Base-by-base conservation (phyloP, 2,797 vertebrate genomes). In the Fratercula arctica region DNA sequence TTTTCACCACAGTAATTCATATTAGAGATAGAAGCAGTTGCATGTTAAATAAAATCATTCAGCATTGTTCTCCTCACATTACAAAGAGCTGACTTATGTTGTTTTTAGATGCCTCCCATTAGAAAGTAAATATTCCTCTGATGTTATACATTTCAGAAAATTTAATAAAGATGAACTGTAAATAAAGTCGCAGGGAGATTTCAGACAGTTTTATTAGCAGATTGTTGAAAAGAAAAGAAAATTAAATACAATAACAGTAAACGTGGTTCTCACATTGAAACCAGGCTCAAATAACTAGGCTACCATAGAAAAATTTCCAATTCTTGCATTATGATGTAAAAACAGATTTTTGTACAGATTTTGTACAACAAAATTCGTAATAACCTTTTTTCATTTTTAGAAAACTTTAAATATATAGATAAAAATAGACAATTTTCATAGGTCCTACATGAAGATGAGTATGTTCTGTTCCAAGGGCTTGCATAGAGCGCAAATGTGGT, bases 331-430 rank as follows among this genome's bases (percentile, higher is more conserved):
- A 98, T 98, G 98, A 98, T 98, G 98, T 98, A 98, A 98, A 98
- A 98, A 98, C 98, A 98, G 98, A 98, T 98, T 98, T 98, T 98
- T 98, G 98, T 98, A 98, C 98, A 98, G 98, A 97, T 98, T 98
- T 98, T 98, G 98, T 98, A 98, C 98, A 98, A 98, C 98, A 98
- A 98, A 98, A 98, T 98, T 98, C 94, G 98, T 98, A 98, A 97
- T 98, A 98, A 98, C 98, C 97, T 98, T 98, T 98, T 98, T 96
- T 98, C 97, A 97, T 98, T 98, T 98, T 98, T 98, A 98, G 98
- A 98, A 98, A 98, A 98, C 98, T 98, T 98, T 98, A 98, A 98
- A 98, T 98, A 98, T 98, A 98, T 98, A 98, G 98, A 98, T 98
- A 98, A 98, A 98, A 98, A 98, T 98, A 98, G 98, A 98, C 98